Evolutionary conservation across 2,113 vertebrate genomes (phyloP).

Genomic region (Daubentonia madagascariensis): DNA sequence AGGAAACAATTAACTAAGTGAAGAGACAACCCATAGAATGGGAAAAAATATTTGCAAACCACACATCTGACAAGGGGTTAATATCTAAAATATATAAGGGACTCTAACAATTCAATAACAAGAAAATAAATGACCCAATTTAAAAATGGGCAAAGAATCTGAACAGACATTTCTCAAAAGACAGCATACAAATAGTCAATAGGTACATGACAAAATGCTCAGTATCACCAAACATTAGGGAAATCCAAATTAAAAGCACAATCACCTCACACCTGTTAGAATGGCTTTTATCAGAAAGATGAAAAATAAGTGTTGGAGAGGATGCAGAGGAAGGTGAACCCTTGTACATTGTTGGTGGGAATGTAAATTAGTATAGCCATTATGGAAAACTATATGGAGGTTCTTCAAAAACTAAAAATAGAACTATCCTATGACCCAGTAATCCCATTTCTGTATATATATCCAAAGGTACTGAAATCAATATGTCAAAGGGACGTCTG

Average conservation of each 20-base stretch:
- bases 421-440: background rate
- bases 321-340: background rate
- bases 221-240: background rate
- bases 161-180: background rate
- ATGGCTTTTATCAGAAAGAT: background rate
- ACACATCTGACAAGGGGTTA: background rate
- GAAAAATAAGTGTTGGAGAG: background rate
- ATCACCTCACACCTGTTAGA: background rate
- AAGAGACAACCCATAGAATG: background rate
- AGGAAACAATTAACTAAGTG: background rate
- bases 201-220: background rate
- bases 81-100: background rate
- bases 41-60: background rate
- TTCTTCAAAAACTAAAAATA: background rate
- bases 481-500: background rate
- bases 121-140: background rate
- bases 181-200: background rate
- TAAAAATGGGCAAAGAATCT: background rate
- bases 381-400: background rate
- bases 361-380: background rate
- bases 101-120: background rate
- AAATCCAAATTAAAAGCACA: background rate
- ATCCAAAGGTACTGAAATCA: background rate
- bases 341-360: background rate
- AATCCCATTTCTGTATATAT: background rate